Conservation (phyloP, 64 coral and sea anemone species). For the Montipora efflorescens region DNA sequence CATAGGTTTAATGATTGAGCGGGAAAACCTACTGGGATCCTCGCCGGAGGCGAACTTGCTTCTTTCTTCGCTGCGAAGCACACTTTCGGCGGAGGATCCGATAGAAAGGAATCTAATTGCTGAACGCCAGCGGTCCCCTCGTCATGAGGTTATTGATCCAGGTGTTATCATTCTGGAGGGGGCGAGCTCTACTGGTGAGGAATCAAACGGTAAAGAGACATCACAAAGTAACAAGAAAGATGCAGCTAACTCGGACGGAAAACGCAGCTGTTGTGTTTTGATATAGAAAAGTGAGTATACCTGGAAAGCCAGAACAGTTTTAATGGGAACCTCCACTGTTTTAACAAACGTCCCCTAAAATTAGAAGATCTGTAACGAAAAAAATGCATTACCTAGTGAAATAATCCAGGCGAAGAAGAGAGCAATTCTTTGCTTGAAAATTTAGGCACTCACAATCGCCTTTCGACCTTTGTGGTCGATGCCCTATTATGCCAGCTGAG, state of each 20-base stretch:
- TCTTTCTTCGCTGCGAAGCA: not conserved
- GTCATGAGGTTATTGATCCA: not conserved
- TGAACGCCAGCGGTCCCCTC: constrained; percentile 13
- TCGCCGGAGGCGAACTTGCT: not conserved
- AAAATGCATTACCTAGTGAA: no score
- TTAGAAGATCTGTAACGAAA: no score
- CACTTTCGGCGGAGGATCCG: not conserved
- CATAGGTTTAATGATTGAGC: constrained; percentile 68
- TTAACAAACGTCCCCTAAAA: no score
- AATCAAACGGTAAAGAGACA: no score
- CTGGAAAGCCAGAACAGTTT: no score
- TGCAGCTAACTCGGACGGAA: not conserved
- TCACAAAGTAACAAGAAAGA: not conserved
- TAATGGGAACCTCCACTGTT: no score
- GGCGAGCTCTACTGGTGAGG: not conserved
- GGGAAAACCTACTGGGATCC: not conserved
- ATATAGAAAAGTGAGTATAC: not conserved
- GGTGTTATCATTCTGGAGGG: constrained; percentile 2
- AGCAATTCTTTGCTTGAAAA: no score
- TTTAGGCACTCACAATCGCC: no score
- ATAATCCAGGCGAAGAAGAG: no score
- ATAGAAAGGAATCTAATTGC: constrained; percentile 13
- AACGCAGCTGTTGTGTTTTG: constrained; percentile 2
- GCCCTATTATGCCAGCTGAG: no score
- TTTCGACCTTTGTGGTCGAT: no score